Evolutionary conservation across 1,140 invertebrate genomes (phyloP).

Genomic region (Macrocentrus cingulum): DNA sequence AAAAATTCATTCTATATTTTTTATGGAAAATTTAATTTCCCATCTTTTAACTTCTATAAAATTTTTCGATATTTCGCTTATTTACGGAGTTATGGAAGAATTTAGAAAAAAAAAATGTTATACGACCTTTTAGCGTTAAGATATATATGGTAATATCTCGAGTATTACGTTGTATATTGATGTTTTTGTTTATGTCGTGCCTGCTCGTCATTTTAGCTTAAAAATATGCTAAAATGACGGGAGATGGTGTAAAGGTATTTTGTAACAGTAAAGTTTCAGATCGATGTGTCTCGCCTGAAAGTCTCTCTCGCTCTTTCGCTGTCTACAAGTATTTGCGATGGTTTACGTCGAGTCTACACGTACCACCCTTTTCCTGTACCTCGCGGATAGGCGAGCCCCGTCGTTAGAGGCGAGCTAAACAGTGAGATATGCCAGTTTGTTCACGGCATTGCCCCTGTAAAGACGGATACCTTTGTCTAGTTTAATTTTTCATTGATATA

Average conservation of each 20-base stretch:
- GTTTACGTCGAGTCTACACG: conserved; percentile 35
- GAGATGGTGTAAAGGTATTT: conserved; percentile 17
- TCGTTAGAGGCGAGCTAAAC: conserved; percentile 18
- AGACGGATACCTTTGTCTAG: background rate
- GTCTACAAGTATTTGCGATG: conserved; percentile 35
- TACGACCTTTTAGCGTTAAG: too few species aligned
- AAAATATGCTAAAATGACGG: background rate
- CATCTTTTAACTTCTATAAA: too few species aligned
- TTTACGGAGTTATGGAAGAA: too few species aligned
- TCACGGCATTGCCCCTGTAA: conserved; percentile 32
- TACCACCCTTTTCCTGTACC: conserved; percentile 44
- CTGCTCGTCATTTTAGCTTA: too few species aligned
- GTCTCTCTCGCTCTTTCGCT: conserved; percentile 14
- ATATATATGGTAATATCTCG: too few species aligned
- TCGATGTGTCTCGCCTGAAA: conserved; percentile 44
- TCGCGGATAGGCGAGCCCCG: conserved; percentile 23
- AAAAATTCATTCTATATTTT: too few species aligned
- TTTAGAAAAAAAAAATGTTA: too few species aligned
- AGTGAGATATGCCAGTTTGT: conserved; percentile 39
- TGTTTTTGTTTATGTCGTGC: too few species aligned
- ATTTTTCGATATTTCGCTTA: too few species aligned
- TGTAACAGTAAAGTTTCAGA: conserved; percentile 33
- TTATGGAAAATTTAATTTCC: too few species aligned
- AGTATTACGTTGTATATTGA: too few species aligned
- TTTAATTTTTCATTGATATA: background rate